These are phyloP conservation scores for Dermolepida albohirtum DNA, from an alignment of 2,888 invertebrate genomes.

Conservation along the genomic window DNA sequence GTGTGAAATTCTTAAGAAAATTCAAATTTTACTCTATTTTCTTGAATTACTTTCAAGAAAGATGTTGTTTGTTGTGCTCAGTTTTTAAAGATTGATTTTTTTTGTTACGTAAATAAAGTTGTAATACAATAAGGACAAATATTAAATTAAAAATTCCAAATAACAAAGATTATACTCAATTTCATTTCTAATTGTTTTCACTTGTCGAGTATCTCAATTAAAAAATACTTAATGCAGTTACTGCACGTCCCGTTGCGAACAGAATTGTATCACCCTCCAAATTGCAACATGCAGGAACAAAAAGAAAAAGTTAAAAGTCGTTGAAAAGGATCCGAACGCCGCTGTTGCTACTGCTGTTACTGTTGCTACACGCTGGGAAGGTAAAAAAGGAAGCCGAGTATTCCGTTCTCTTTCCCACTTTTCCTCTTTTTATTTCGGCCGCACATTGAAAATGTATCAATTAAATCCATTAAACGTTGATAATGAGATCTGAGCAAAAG, in stretches of 20 bases:
- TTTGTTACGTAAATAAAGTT: too few species aligned
- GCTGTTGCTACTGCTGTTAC: too few species aligned
- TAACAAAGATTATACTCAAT: not conserved
- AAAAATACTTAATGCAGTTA: slow-evolving; percentile 5
- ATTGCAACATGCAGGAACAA: slow-evolving; percentile 8
- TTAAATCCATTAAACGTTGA: slow-evolving; percentile 52
- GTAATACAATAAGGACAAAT: too few species aligned
- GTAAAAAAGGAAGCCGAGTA: slow-evolving; percentile 7
- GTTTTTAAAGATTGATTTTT: too few species aligned
- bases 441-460: slow-evolving; percentile 49
- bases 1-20: too few species aligned
- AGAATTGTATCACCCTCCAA: slow-evolving; percentile 6
- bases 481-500: slow-evolving; percentile 51
- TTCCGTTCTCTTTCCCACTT: not conserved
- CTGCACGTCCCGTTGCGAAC: not conserved
- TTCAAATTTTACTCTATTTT: too few species aligned
- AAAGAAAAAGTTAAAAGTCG: slow-evolving; percentile 35
- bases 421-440: slow-evolving; percentile 1
- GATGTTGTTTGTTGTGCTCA: too few species aligned
- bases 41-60: too few species aligned
- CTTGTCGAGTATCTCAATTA: not conserved
- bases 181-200: too few species aligned
- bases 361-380: not conserved
- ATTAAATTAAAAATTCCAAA: not conserved
- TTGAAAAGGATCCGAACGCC: slow-evolving; percentile 21